Evolutionary conservation across 2,888 invertebrate species (phyloP).

Genomic region (Drosophila crucigera): DNA sequence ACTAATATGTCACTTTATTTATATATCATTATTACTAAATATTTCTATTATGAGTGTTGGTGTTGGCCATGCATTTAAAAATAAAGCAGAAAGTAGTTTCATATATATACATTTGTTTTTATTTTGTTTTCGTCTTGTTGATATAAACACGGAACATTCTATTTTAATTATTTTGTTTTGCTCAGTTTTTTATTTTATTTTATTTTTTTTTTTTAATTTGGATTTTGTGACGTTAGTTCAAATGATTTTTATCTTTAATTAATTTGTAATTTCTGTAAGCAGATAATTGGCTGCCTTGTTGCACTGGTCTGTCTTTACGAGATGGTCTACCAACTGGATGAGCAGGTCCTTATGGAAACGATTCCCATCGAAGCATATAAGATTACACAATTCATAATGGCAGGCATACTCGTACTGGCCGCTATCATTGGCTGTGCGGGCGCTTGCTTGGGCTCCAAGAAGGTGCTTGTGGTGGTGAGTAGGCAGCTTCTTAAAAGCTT

Average conservation of each 20-base stretch:
- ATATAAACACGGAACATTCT: conserved; percentile 22
- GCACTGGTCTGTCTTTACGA: conserved; percentile 72
- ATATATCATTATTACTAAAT: conserved; percentile 45
- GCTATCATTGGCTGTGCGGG: conserved; percentile 78
- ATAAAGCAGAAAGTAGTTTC: conserved; percentile 70
- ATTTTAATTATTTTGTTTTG: conserved; percentile 36
- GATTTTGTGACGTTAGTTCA: conserved; percentile 40
- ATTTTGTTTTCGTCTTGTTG: conserved; percentile 29
- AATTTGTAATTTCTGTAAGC: conserved; percentile 21
- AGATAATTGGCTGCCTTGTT: conserved; percentile 76
- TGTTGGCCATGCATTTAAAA: conserved; percentile 59
- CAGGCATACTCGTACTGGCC: conserved; percentile 63
- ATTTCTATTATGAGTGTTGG: conserved; percentile 34
- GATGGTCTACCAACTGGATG: conserved; percentile 59
- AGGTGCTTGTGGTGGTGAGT: conserved; percentile 72
- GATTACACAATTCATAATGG: conserved; percentile 68
- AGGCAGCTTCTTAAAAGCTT: too few species aligned
- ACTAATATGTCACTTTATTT: conserved; percentile 56
- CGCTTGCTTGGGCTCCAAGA: conserved; percentile 77
- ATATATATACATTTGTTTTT: conserved; percentile 47
- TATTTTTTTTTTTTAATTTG: conserved; percentile 24
- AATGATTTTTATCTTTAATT: conserved; percentile 24
- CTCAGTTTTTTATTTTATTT: neutral
- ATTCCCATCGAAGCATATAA: conserved; percentile 60
- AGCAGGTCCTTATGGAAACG: conserved; percentile 24